These are phyloP conservation scores for Danio choprae DNA, from an alignment of 2,797 vertebrate genomes.

Conservation along the genomic window DNA sequence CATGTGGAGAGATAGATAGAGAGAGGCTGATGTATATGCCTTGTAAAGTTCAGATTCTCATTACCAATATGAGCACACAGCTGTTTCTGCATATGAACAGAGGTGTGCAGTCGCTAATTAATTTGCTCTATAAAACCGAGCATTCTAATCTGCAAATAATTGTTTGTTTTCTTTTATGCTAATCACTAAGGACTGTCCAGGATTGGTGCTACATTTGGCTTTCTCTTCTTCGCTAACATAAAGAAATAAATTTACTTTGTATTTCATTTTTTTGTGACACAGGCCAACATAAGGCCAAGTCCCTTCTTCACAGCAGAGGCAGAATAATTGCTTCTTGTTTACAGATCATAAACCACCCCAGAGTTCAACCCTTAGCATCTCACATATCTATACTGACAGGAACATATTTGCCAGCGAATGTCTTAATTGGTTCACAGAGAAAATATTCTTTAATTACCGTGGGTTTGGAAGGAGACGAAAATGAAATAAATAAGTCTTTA, in stretches of 20 bases:
- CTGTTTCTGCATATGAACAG: constrained; percentile 11
- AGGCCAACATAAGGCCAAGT: constrained; percentile 54
- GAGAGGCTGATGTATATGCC: too few relatives aligned
- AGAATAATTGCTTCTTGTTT: constrained; percentile 65
- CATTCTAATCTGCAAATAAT: constrained; percentile 57
- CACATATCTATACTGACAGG: constrained; percentile 16
- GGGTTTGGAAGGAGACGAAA: neutral
- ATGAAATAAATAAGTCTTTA: neutral
- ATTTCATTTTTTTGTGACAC: constrained; percentile 62
- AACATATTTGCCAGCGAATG: constrained; percentile 48
- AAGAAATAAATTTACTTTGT: constrained; percentile 71
- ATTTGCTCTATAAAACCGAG: constrained; percentile 23
- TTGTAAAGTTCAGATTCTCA: constrained; percentile 1
- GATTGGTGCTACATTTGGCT: constrained; percentile 51
- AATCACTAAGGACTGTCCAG: constrained; percentile 59
- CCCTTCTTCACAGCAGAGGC: constrained; percentile 52
- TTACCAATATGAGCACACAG: constrained; percentile 18
- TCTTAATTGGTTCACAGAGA: constrained; percentile 60
- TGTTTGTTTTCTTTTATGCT: constrained; percentile 61
- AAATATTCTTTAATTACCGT: constrained; percentile 25
- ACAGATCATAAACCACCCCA: constrained; percentile 62
- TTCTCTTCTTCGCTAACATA: constrained; percentile 60
- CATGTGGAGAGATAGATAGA: neutral
- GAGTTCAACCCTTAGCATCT: constrained; percentile 33
- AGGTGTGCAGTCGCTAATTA: constrained; percentile 31